Conservation (phyloP, 2,888 invertebrate genomes). For the Phragmatobia fuliginosa region DNA sequence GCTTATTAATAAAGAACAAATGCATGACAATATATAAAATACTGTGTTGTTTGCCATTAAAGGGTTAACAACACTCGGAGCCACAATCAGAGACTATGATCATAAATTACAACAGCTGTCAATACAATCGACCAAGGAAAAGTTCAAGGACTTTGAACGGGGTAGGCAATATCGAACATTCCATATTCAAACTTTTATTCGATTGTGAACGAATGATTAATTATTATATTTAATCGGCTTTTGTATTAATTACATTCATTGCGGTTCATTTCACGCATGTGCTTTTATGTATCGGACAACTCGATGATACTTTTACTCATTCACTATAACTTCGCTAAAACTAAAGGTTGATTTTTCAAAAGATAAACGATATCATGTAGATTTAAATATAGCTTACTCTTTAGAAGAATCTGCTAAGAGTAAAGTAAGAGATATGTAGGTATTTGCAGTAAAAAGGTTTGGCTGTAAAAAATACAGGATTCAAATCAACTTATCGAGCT, state of each 20-base stretch:
- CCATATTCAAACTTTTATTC: slow-evolving; percentile 39
- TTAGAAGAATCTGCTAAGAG: too few species aligned
- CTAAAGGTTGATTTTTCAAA: background rate
- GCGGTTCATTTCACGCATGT: background rate
- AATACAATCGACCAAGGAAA: slow-evolving; percentile 20
- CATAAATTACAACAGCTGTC: slow-evolving; percentile 23
- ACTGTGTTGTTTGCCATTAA: slow-evolving; percentile 8
- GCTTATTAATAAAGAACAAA: background rate
- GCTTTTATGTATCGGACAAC: background rate
- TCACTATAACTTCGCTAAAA: background rate
- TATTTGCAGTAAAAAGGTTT: too few species aligned
- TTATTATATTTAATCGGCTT: slow-evolving; percentile 29
- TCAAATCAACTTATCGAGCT: too few species aligned
- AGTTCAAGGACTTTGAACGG: slow-evolving; percentile 25
- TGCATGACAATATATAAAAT: background rate
- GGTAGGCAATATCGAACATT: slow-evolving; percentile 3
- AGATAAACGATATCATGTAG: background rate
- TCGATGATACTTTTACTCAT: too few species aligned
- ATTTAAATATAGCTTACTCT: background rate
- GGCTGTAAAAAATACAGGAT: too few species aligned
- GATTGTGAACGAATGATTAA: slow-evolving; percentile 29
- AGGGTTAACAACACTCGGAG: slow-evolving; percentile 14
- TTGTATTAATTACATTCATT: slow-evolving; percentile 6
- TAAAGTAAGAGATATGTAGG: too few species aligned
- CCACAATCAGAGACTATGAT: slow-evolving; percentile 10